Conservation (phyloP, 2,888 invertebrate genomes). For the Calliopum simillimum region DNA sequence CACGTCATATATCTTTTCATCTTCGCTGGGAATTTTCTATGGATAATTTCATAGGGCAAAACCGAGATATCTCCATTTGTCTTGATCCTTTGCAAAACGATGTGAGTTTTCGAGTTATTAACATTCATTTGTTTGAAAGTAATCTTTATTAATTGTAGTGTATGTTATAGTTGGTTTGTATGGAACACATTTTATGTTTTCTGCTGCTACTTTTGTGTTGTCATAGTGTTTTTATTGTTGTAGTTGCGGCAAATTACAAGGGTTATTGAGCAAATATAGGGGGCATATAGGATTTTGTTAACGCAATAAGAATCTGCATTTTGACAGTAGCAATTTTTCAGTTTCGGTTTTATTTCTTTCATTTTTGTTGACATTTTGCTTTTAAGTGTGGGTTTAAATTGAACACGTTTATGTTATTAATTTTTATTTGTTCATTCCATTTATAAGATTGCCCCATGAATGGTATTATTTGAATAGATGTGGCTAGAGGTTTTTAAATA, state of each 20-base stretch:
- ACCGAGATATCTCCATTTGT: too few relatives aligned
- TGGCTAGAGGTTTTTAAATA: neutral
- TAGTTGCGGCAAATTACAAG: slow-evolving; percentile 60
- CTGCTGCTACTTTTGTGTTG: neutral
- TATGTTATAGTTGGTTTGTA: too few relatives aligned
- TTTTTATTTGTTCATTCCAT: slow-evolving; percentile 53
- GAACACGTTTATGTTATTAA: slow-evolving; percentile 63
- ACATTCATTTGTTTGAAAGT: too few relatives aligned
- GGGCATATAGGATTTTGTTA: neutral
- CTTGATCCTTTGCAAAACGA: too few relatives aligned
- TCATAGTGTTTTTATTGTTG: slow-evolving; percentile 32
- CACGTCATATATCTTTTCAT: too few relatives aligned
- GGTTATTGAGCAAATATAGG: slow-evolving; percentile 64
- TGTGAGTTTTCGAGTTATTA: too few relatives aligned
- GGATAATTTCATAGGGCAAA: too few relatives aligned
- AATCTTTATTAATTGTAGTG: too few relatives aligned
- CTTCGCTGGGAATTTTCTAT: too few relatives aligned
- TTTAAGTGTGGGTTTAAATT: neutral
- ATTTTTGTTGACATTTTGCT: slow-evolving; percentile 10
- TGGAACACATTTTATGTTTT: too few relatives aligned
- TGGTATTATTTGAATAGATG: slow-evolving; percentile 9
- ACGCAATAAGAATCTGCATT: neutral
- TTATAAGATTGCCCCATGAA: slow-evolving; percentile 27
- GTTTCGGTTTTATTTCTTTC: neutral
- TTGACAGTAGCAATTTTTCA: neutral